A percentile compares a stretch with the other conserved stretches of the same genome.
phyloP scores from a whole-genome alignment of 2,797 vertebrate species.

The Hoplostethus atlanticus region DNA sequence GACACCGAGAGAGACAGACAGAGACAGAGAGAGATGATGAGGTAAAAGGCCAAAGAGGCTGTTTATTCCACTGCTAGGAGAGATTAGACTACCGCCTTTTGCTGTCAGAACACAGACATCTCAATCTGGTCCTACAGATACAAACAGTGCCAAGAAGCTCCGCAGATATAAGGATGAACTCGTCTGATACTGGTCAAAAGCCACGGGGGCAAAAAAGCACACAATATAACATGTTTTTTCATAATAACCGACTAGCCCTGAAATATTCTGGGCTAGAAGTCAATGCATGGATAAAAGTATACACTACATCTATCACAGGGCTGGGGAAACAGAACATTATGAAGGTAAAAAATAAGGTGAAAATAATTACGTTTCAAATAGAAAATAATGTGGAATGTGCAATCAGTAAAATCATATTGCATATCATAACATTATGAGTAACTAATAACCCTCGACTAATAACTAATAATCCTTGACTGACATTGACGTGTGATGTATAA shows the following conservation, averaged over 20 bases:
- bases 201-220: not conserved
- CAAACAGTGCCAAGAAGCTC: conserved; percentile 9
- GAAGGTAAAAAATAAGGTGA: too few relatives aligned
- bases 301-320: too few relatives aligned
- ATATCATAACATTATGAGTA: not conserved
- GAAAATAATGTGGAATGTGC: not conserved
- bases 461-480: not conserved
- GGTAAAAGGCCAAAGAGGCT: conserved; percentile 67
- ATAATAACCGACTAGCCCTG: too few relatives aligned
- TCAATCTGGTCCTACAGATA: conserved; percentile 38
- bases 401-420: not conserved
- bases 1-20: conserved; percentile 35
- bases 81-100: conserved; percentile 52
- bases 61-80: conserved; percentile 60
- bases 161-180: not conserved
- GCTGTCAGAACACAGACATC: conserved; percentile 40
- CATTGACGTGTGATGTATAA: not conserved
- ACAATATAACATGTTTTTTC: not conserved
- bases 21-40: conserved; percentile 37
- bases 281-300: not conserved
- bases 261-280: not conserved
- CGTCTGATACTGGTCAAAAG: not conserved
- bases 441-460: not conserved
- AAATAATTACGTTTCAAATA: too few relatives aligned
- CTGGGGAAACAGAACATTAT: too few relatives aligned